phyloP scores from a whole-genome alignment of 2,797 vertebrate genomes.

The Percopsis omiscomaycus region DNA sequence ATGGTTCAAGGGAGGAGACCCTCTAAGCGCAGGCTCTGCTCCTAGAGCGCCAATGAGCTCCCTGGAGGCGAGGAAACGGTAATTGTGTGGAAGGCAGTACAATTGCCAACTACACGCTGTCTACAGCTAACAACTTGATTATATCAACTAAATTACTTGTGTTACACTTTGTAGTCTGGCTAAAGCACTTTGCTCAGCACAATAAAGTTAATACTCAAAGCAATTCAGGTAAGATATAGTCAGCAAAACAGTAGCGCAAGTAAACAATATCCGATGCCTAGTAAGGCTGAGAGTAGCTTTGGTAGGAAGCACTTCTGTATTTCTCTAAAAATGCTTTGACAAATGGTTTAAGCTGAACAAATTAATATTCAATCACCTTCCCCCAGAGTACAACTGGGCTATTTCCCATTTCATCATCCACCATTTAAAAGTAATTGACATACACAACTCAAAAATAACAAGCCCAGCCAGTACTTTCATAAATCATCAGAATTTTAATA shows the following conservation, averaged over 20 bases:
- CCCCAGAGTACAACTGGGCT: no score
- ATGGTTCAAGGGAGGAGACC: not conserved
- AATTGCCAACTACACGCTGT: constrained; percentile 10
- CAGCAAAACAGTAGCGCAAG: constrained; percentile 20
- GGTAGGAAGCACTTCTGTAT: constrained; percentile 22
- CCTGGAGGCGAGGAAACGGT: no score
- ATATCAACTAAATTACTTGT: constrained; percentile 18
- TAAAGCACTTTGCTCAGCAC: constrained; percentile 28
- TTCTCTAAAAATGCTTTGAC: not conserved
- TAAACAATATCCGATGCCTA: constrained; percentile 27
- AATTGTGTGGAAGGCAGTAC: no score
- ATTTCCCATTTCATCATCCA: not conserved
- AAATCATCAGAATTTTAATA: no score
- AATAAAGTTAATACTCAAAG: constrained; percentile 42
- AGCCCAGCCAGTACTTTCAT: not conserved
- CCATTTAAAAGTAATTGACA: not conserved
- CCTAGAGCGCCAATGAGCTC: no score
- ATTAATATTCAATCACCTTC: not conserved
- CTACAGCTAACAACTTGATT: constrained; percentile 25
- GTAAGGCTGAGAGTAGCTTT: constrained; percentile 5
- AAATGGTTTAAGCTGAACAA: not conserved
- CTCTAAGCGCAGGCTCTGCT: not conserved
- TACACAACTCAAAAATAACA: not conserved
- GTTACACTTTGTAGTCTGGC: constrained; percentile 17
- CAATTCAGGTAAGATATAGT: constrained; percentile 19